Conservation (phyloP, 2,888 invertebrate species). For the Eupithecia tripunctaria region DNA sequence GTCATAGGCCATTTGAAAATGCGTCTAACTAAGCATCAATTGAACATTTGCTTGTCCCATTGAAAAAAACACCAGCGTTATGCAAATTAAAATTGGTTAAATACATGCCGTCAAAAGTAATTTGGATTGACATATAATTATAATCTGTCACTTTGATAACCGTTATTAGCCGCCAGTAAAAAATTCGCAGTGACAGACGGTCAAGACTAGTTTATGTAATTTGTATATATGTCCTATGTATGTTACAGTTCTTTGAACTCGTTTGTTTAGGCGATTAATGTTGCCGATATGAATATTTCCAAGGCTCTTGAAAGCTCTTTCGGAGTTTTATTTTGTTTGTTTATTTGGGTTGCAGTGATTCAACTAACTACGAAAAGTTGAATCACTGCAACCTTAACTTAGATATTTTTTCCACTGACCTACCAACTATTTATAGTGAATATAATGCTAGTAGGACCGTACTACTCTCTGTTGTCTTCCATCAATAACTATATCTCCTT, state of each 20-base stretch:
- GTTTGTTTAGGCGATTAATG: slow-evolving; percentile 20
- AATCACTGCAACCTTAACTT: background rate
- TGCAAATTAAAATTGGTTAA: slow-evolving; percentile 6
- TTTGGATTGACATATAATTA: slow-evolving; percentile 10
- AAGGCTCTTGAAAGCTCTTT: slow-evolving; percentile 21
- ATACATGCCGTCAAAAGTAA: slow-evolving; percentile 1
- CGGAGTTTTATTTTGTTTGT: background rate
- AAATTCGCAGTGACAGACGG: slow-evolving; percentile 31
- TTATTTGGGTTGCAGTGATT: background rate
- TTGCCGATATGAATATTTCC: slow-evolving; percentile 24
- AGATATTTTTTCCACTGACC: background rate
- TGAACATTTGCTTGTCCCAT: background rate
- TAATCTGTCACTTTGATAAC: slow-evolving; percentile 42
- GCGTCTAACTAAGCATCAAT: background rate
- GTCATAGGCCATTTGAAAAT: background rate
- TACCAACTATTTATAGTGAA: background rate
- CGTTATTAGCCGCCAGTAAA: slow-evolving; percentile 47
- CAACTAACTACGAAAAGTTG: too few species aligned
- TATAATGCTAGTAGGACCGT: background rate
- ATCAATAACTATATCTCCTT: background rate
- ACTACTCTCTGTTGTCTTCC: background rate
- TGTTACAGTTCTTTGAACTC: slow-evolving; percentile 44
- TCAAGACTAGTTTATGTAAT: slow-evolving; percentile 29
- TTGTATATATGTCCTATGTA: slow-evolving; percentile 17
- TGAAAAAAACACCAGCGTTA: background rate